Evolutionary conservation across 2,113 vertebrate genomes (phyloP).

Genomic region (Oryzias javanicus): DNA sequence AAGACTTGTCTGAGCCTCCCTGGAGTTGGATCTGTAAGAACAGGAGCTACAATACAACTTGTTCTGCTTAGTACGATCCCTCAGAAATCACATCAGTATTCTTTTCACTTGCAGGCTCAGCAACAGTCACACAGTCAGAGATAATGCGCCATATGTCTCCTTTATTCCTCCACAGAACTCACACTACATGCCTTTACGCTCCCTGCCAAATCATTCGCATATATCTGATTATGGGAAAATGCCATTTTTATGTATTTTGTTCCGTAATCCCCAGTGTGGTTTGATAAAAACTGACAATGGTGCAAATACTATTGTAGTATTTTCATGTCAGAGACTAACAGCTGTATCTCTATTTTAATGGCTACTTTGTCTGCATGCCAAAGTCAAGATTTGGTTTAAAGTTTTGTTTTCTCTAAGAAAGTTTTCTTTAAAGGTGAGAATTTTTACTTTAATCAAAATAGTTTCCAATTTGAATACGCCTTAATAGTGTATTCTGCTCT

Average conservation of each 20-base stretch:
- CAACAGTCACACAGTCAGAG: slow-evolving; percentile 40
- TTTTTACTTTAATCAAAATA: no score
- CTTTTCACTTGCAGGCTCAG: slow-evolving; percentile 21
- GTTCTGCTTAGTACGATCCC: slow-evolving; percentile 17
- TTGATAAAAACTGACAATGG: slow-evolving; percentile 29
- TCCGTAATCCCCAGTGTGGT: slow-evolving; percentile 10
- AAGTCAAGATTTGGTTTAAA: no score
- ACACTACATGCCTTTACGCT: slow-evolving; percentile 18
- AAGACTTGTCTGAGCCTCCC: not conserved
- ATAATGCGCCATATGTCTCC: slow-evolving; percentile 50
- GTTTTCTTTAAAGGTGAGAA: no score
- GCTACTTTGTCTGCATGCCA: no score
- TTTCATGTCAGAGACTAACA: slow-evolving; percentile 13
- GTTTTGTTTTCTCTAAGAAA: no score
- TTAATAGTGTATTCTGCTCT: no score
- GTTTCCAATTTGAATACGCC: no score
- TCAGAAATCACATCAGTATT: slow-evolving; percentile 33
- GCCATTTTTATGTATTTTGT: slow-evolving; percentile 23
- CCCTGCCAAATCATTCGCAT: slow-evolving; percentile 30
- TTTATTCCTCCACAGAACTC: slow-evolving; percentile 38
- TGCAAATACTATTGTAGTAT: slow-evolving; percentile 18
- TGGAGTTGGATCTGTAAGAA: not conserved
- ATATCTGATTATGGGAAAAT: slow-evolving; percentile 42
- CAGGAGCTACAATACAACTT: no score
- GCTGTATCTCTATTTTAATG: not conserved